Base-by-base conservation (phyloP, 1,140 invertebrate genomes). In the Carcinoscorpius rotundicauda region DNA sequence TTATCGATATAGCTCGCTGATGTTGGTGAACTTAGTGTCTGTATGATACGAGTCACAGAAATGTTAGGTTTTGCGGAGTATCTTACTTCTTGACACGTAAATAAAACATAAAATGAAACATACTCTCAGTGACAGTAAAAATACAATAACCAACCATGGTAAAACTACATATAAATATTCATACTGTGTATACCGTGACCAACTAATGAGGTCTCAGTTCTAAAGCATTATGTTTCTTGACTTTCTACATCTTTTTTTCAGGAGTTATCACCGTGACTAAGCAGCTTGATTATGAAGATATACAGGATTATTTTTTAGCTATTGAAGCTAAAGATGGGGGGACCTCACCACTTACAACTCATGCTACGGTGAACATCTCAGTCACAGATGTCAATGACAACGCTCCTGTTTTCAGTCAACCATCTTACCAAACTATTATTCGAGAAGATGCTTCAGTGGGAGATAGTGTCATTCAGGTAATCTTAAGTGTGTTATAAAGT, bases 311-410 rank as follows among this genome's bases (percentile, higher is more conserved):
- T 75, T 89, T 91, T 72, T 78, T 97, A 4, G 85, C 85, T 3
- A 79, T 96, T 48, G 83, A 84, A 71, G 91, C 90, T 0, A 75
- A 82, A 5, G 92, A 96, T 78, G 83, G 84, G 64, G 91, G 91
- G 0, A 80, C 78, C 0, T 88, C 89, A 1, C 83, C 82, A 60
- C 70, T 88, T 49, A 83, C 81, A 9, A 81, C 81, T 50, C 74
- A 80, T 2, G 80, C 83, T 3, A 70, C 69, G 68, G 72, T 91
- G 3, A 82, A 82, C 66, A 87, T 88, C 0, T 84, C 86, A 68
- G 73, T 78, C 9, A 80, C 88, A 69, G 88, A 95, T 76, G 88
- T 94, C 55, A 95, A 95, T 75, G 91, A 95, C 75, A 95, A 95
- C 81, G 89, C 91, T 57, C 92, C 92, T n/a, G 88, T 91, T 77